A percentile compares a stretch with the other conserved stretches of the same genome.
phyloP scores from a whole-genome alignment of 2,888 invertebrate species.

The Phorcus lineatus region DNA sequence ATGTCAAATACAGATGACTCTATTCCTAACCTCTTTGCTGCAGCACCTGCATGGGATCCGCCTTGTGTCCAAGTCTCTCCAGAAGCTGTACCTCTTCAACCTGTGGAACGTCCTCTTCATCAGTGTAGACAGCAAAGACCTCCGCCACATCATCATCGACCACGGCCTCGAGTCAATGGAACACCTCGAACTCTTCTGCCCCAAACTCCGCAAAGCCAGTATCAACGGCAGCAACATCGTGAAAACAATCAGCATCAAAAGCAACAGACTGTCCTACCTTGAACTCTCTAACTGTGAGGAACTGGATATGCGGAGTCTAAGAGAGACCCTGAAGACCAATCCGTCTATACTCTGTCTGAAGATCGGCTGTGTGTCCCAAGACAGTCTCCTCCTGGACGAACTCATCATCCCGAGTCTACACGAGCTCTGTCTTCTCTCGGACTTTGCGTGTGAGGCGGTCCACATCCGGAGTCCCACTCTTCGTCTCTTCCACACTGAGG shows the following conservation, averaged over 20 bases:
- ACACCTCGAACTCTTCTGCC: conserved; percentile 53
- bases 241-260: conserved; percentile 53
- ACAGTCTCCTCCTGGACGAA: conserved; percentile 59
- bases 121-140: conserved; percentile 50
- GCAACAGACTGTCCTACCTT: conserved; percentile 50
- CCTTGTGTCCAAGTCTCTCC: conserved; percentile 54
- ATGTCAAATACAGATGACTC: background rate
- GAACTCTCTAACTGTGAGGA: conserved; percentile 61
- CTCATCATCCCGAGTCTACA: conserved; percentile 53
- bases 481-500: conserved; percentile 58
- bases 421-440: conserved; percentile 60
- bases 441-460: conserved; percentile 61
- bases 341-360: conserved; percentile 48
- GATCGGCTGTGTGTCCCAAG: conserved; percentile 58
- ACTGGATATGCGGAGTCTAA: conserved; percentile 54
- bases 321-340: conserved; percentile 51
- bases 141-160: conserved; percentile 58
- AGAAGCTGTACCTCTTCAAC: conserved; percentile 62
- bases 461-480: conserved; percentile 61
- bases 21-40: conserved; percentile 6
- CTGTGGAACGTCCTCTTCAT: conserved; percentile 61
- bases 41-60: conserved; percentile 64
- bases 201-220: conserved; percentile 47
- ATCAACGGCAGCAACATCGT: conserved; percentile 58
- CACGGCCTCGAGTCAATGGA: conserved; percentile 60